phyloP scores from a whole-genome alignment of 1,140 invertebrate species.

The Drosophila triauraria region DNA sequence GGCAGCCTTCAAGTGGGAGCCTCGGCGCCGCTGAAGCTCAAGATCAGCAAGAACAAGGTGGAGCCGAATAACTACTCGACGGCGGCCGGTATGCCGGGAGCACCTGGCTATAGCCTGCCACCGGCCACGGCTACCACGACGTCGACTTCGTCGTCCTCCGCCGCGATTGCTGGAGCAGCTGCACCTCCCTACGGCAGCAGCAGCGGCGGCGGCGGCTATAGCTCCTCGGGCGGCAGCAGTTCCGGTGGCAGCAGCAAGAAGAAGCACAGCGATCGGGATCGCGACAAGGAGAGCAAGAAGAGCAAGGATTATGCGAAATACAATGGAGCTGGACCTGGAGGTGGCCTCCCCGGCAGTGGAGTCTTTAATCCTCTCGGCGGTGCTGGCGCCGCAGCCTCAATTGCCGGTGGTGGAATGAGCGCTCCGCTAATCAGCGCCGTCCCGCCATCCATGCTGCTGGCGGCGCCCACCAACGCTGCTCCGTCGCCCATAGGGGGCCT shows the following conservation, averaged over 20 bases:
- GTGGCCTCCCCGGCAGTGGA: constrained; percentile 7
- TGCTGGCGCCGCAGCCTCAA: constrained; percentile 66
- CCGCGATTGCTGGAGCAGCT: not conserved
- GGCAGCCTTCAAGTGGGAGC: constrained; percentile 55
- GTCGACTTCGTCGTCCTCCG: not conserved
- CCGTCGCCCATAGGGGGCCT: constrained; percentile 1
- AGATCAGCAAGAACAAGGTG: constrained; percentile 88
- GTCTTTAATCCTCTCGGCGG: constrained; percentile 62
- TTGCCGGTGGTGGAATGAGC: constrained; percentile 17
- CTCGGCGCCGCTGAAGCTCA: constrained; percentile 86
- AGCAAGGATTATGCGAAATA: constrained; percentile 78
- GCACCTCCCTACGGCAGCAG: constrained; percentile 19
- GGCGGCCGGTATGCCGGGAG: constrained; percentile 43
- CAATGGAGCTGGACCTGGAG: constrained; percentile 59
- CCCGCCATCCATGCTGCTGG: constrained; percentile 51
- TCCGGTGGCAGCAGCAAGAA: constrained; percentile 78
- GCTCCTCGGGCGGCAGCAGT: constrained; percentile 41
- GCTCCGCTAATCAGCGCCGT: constrained; percentile 33
- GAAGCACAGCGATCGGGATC: constrained; percentile 87
- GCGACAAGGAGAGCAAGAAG: constrained; percentile 83
- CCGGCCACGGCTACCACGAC: constrained; percentile 8
- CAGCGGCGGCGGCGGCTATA: constrained; percentile 29
- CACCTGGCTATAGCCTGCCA: constrained; percentile 31
- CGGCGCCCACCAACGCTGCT: constrained; percentile 30
- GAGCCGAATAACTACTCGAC: constrained; percentile 69